Evolutionary conservation across 1,140 invertebrate species (phyloP).

Genomic region (Bathynomus jamesi): DNA sequence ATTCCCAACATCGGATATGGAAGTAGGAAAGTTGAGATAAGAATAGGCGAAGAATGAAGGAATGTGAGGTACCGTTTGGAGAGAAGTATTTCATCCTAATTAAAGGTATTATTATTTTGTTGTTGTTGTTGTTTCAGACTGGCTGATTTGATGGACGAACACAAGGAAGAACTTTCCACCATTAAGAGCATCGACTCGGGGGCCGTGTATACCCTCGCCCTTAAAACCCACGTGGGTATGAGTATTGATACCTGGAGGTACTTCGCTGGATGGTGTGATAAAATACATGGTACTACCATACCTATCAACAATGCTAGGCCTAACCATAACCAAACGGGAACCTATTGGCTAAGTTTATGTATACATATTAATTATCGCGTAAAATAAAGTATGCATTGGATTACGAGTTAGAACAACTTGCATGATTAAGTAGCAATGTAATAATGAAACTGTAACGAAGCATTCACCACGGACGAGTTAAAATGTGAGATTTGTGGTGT

Average conservation of each 20-base stretch:
- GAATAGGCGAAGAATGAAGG: too few species aligned
- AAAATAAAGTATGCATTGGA: too few species aligned
- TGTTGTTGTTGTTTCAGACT: slow-evolving; percentile 56
- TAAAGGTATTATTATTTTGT: too few species aligned
- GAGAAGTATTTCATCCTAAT: too few species aligned
- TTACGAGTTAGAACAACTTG: not conserved
- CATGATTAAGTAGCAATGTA: too few species aligned
- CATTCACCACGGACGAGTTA: too few species aligned
- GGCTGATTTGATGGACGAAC: slow-evolving; percentile 85
- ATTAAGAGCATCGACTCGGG: slow-evolving; percentile 87
- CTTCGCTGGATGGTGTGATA: slow-evolving; percentile 58
- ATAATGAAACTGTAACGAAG: too few species aligned
- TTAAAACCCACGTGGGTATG: slow-evolving; percentile 92
- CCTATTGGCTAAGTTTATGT: slow-evolving; percentile 61
- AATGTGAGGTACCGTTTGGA: too few species aligned
- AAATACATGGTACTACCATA: slow-evolving; percentile 53
- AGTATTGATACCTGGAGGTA: slow-evolving; percentile 87
- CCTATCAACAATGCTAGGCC: slow-evolving; percentile 68
- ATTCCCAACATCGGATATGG: too few species aligned
- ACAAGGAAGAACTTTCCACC: slow-evolving; percentile 88
- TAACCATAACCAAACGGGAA: slow-evolving; percentile 81
- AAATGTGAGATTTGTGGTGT: too few species aligned
- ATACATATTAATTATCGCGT: not conserved
- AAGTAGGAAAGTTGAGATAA: too few species aligned
- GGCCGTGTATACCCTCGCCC: slow-evolving; percentile 86